Conservation (phyloP, 2,888 invertebrate species). For the Tipula confusa region DNA sequence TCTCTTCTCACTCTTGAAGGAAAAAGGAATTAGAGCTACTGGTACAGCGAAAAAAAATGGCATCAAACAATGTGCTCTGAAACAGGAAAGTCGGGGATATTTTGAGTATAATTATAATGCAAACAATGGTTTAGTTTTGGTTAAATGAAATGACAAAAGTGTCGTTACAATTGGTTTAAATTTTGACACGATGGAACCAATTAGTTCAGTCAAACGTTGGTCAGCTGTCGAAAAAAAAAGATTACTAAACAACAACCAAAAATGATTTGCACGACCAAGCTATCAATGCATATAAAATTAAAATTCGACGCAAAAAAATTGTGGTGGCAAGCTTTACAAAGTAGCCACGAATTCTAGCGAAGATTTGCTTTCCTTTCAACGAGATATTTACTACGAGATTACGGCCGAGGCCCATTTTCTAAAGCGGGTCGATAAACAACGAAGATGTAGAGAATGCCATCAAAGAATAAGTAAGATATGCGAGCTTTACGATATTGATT, state of each 20-base stretch:
- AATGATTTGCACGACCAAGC: not conserved
- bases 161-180: too few relatives aligned
- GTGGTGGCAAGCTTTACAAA: not conserved
- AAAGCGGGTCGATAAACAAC: not conserved
- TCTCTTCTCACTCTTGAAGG: too few relatives aligned
- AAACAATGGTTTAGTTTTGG: not conserved
- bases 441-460: not conserved
- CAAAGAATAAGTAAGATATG: not conserved
- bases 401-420: too few relatives aligned
- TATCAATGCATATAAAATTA: not conserved
- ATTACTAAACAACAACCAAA: not conserved
- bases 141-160: not conserved
- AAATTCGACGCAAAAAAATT: not conserved
- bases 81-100: too few relatives aligned
- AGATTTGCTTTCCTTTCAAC: not conserved
- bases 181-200: too few relatives aligned
- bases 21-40: too few relatives aligned
- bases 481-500: not conserved
- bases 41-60: too few relatives aligned
- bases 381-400: not conserved
- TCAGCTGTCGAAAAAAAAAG: not conserved
- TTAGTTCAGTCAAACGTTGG: too few relatives aligned
- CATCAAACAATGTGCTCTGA: too few relatives aligned
- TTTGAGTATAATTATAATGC: not conserved
- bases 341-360: not conserved